Evolutionary conservation across 2,797 vertebrate genomes (phyloP), one percentile per base, ranked within the genome.

Genomic region (Enteromius paludinosus): DNA sequence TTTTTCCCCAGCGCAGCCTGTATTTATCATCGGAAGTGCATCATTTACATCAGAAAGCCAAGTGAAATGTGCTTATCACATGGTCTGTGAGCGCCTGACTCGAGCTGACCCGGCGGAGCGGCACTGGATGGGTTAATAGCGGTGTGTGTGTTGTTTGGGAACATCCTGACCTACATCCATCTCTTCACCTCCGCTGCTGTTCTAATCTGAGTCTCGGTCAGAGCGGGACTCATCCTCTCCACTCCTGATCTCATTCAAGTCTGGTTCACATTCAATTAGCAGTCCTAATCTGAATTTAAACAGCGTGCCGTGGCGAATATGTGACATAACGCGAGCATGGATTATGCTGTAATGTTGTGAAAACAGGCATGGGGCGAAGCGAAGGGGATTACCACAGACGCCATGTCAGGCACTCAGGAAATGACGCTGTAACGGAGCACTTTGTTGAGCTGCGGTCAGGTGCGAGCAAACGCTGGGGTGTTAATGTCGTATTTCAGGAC

Each of bases 131-230:
- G 79, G 86, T 85, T 82, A 85, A 81, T 43, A 84, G 68, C 49
- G 66, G 28, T 64, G 70, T 69, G 81, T 2, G 10, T 8, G 41
- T 12, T 12, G 41, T 20, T 11, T 56, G 70, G 62, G 84, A 86
- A 84, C 84, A 86, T 87, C 65, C 82, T 83, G 84, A 86, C 86
- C 86, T 87, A 87, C 84, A 84, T 87, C 65, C 75, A 14, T 59
- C 70, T 75, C 12, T 59, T 82, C 28, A 77, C 76, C 56, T 70
- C 59, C 7, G 56, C 49, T 77, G 80, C 81, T 54, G 28, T 6
- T 66, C 25, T 86, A 85, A 84, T 85, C 84, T 18, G 41, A 49
- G 23, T 47, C 28, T n/a, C 14, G 43, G 30, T 78, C n/a, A 66
- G 10, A 68, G 66, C 23, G 10, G 56, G 73, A 56, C 54, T 23